phyloP scores from a whole-genome alignment of 2,888 invertebrate genomes.

The Eupithecia subumbrata region DNA sequence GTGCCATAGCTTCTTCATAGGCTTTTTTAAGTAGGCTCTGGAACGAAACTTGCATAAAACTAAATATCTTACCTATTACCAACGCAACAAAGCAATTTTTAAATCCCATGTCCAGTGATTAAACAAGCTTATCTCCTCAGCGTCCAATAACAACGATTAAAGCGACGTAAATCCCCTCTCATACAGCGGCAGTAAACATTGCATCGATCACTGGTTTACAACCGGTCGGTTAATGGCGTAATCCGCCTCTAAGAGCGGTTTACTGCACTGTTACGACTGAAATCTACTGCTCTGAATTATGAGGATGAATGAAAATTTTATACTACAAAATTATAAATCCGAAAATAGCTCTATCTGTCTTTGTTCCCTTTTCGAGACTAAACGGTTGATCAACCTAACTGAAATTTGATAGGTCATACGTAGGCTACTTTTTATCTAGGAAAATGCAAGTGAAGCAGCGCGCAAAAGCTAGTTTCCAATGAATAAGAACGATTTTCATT shows the following conservation, averaged over 20 bases:
- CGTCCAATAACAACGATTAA: conserved; percentile 29
- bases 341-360: neutral
- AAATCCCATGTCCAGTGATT: conserved; percentile 11
- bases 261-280: conserved; percentile 69
- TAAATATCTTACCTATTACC: neutral
- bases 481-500: no score
- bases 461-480: neutral
- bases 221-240: conserved; percentile 76
- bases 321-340: neutral
- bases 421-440: neutral
- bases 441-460: neutral
- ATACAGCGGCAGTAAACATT: conserved; percentile 66
- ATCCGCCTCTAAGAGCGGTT: conserved; percentile 75
- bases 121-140: conserved; percentile 23
- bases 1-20: neutral
- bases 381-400: neutral
- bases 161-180: conserved; percentile 40
- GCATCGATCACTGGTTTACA: conserved; percentile 79
- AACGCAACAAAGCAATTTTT: neutral
- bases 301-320: conserved; percentile 19
- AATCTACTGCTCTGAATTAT: conserved; percentile 53
- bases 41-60: neutral
- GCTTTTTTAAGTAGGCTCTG: neutral
- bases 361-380: neutral
- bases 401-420: neutral